Evolutionary conservation across 1,140 invertebrate species (phyloP), one percentile per base, ranked within the genome.

Genomic region (Penaeus japonicus): DNA sequence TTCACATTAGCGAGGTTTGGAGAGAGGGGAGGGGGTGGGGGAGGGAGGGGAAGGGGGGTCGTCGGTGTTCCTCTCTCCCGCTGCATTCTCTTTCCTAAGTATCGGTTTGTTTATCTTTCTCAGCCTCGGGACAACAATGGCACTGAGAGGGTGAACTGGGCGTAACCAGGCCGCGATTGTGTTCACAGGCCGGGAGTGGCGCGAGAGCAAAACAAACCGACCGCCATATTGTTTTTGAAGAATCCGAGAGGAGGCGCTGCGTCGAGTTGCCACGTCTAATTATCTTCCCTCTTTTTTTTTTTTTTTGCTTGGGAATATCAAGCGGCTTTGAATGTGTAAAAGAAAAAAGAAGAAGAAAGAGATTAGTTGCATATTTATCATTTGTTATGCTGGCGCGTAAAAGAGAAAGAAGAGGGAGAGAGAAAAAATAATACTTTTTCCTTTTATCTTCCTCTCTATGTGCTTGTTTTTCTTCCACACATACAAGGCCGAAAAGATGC

Each of bases 191-290:
- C 20, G 77, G 7, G 30, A 79, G 24, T n/a, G 53, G 5, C n/a
- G 32, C 55, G 22, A 77, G 84, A 77, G 84, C 70, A 55, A 85
- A 85, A 85, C 70, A 77, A 85, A 85, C 83, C 62, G 32, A 18
- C 30, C 83, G 83, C 83, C 83, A 84, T 84, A 84, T 84, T 84
- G 83, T 84, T 84, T 84, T 54, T 75, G 22, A 54, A 84, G 83
- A 75, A 75, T 35, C 20, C 22, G 81, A 83, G 81, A 55, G n/a
- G 55, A 35, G 20, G 62, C 62, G 20, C 27, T n/a, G 32, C 47
- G 30, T 32, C 12, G 35, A 22, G 75, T 22, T 18, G 17, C 39
- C 73, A 32, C 73, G 47, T 75, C 73, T 75, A 30, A n/a, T 39
- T 75, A 30, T 75, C 73, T 17, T 73, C 65, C 32, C 59, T 65